Conservation (phyloP, 1,140 invertebrate species). For the Campoletis sonorensis region DNA sequence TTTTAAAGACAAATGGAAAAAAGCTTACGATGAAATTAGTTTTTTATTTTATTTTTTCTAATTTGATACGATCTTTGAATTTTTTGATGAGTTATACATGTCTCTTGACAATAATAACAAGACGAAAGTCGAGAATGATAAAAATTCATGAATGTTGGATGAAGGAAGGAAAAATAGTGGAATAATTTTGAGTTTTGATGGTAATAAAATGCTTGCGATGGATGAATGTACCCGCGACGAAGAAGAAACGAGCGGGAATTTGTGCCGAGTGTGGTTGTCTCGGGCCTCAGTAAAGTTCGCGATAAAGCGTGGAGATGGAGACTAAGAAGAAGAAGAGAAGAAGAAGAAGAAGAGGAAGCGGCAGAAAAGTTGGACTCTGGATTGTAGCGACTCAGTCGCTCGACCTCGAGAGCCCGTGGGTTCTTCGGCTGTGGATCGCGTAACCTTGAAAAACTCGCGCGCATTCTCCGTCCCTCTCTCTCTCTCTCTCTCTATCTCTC, state of each 20-base stretch:
- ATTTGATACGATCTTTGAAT: too few relatives aligned
- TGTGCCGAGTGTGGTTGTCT: conserved; percentile 8
- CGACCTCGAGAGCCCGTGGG: conserved; percentile 52
- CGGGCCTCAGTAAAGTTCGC: background rate
- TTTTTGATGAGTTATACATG: too few relatives aligned
- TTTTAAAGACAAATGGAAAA: too few relatives aligned
- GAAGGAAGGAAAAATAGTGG: too few relatives aligned
- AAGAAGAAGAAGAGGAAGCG: conserved; percentile 29
- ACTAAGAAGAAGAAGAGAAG: background rate
- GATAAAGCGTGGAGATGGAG: conserved; percentile 30
- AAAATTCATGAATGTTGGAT: too few relatives aligned
- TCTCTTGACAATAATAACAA: too few relatives aligned
- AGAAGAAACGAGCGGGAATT: conserved; percentile 35
- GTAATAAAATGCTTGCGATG: background rate
- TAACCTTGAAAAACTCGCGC: conserved; percentile 61
- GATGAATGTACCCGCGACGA: background rate
- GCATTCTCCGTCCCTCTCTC: conserved; percentile 42
- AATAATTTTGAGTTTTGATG: background rate
- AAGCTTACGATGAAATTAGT: too few relatives aligned
- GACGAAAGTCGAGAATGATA: too few relatives aligned
- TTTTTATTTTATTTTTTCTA: too few relatives aligned
- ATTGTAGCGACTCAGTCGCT: conserved; percentile 45
- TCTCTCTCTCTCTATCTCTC: conserved; percentile 44
- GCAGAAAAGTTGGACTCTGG: conserved; percentile 28
- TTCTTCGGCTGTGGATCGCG: conserved; percentile 45